Base-by-base conservation (phyloP, 2,888 invertebrate genomes). In the Galerucella calmariensis region DNA sequence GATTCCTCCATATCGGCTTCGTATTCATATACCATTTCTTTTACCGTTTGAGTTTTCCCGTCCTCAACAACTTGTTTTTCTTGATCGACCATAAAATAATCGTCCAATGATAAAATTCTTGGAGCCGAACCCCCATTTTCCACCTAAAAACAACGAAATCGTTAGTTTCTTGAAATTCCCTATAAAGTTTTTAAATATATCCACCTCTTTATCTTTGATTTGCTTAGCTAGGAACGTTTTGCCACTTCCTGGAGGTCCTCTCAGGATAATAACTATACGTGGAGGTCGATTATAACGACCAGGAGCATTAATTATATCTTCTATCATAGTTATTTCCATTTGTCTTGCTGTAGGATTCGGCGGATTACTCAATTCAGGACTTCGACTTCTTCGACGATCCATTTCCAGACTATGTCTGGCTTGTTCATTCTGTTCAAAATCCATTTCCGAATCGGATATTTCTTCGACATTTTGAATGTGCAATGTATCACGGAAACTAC, bases 211-310 rank as follows among this genome's bases (percentile, higher is more conserved):
- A 75, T 93, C 93, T 85, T 97, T 95, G 79, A 97, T 95, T 75
- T 96, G 88, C 88, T 95, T 96, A 0, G 97, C 95, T 76, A 96
- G 90, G 87, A 94, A 94, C 9, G 97, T 95, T 88, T 98, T 98
- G 53, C 98, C 98, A 87, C 97, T 95, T 11, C 98, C 98, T 0
- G 98, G 97, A 16, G 95, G 93, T 5, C 98, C 98, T 86, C 98
- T 90, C 67, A 99, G 88, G 82, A 99, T 94, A 74, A 98, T 93
- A 46, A 95, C 95, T 81, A 98, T 93, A 86, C 91, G 89, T 20
- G 90, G 90, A 24, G 98, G 96, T 81, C 98, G 91, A 81, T 91
- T 92, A 75, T 90, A 89, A 66, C 98, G 91, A 10, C 95, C 95
- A 2, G 98, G 97, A 27, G 91, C 87, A 84, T 92, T 91, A 66